phyloP scores from a whole-genome alignment of 2,888 invertebrate genomes.

The Camptogramma bilineatum region DNA sequence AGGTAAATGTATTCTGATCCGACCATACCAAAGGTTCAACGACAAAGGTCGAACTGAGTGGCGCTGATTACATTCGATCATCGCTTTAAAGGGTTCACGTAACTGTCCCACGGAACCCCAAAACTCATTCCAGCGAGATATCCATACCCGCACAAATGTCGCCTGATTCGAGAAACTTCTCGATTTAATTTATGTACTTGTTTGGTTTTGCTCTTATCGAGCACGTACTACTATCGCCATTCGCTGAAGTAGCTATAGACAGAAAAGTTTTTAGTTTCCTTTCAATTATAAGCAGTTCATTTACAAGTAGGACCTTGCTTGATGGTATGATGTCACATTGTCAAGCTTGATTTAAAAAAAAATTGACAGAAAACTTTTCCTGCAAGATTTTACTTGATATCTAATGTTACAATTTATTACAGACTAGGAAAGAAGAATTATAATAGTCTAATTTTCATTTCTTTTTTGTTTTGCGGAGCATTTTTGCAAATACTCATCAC shows the following conservation, averaged over 20 bases:
- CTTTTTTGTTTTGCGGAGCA: too few relatives aligned
- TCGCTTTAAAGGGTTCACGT: slow-evolving; percentile 9
- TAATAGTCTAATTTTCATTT: too few relatives aligned
- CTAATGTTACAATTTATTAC: too few relatives aligned
- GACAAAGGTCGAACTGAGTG: neutral
- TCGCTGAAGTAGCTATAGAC: neutral
- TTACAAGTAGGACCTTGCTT: too few relatives aligned
- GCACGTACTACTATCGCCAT: slow-evolving; percentile 34
- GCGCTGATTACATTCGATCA: slow-evolving; percentile 10
- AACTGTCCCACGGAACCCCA: slow-evolving; percentile 45
- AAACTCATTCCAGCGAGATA: slow-evolving; percentile 56
- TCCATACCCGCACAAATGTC: slow-evolving; percentile 74
- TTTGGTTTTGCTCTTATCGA: slow-evolving; percentile 74
- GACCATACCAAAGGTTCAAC: neutral
- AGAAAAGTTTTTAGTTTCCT: neutral
- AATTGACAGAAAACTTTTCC: too few relatives aligned
- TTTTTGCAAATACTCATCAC: too few relatives aligned
- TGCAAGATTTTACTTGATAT: too few relatives aligned
- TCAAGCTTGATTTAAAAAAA: too few relatives aligned
- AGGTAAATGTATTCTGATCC: neutral
- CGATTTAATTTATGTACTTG: slow-evolving; percentile 82
- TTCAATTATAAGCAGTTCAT: too few relatives aligned
- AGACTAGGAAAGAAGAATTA: too few relatives aligned
- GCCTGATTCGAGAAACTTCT: slow-evolving; percentile 76
- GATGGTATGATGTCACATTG: too few relatives aligned